phyloP scores from a whole-genome alignment of 2,888 invertebrate genomes.

The Lissocephala sabroskyi region DNA sequence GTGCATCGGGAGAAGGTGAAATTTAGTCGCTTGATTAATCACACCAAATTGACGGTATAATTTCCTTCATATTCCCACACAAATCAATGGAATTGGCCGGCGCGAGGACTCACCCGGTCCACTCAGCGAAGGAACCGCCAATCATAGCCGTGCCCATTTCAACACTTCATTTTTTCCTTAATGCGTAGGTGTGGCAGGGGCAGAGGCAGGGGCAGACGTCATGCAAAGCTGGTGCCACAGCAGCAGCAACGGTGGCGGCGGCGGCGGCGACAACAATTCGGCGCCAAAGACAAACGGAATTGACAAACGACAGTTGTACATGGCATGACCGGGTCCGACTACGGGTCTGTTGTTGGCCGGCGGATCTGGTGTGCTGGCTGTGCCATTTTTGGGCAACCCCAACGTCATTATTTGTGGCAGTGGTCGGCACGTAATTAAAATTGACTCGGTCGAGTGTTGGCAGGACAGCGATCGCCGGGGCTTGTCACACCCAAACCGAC shows the following conservation, averaged over 20 bases:
- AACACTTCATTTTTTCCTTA: slow-evolving; percentile 21
- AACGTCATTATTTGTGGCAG: slow-evolving; percentile 56
- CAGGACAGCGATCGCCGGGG: slow-evolving; percentile 7
- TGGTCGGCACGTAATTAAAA: slow-evolving; percentile 60
- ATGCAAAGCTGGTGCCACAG: slow-evolving; percentile 38
- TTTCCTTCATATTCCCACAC: slow-evolving; percentile 62
- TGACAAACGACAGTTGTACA: slow-evolving; percentile 20
- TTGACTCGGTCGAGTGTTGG: slow-evolving; percentile 55
- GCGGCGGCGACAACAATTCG: slow-evolving; percentile 1
- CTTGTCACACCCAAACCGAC: slow-evolving; percentile 61
- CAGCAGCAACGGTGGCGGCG: slow-evolving; percentile 2
- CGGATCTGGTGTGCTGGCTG: too few species aligned
- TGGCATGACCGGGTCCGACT: background rate
- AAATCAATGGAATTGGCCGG: slow-evolving; percentile 56
- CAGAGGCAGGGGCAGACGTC: too few species aligned
- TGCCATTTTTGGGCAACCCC: slow-evolving; percentile 57
- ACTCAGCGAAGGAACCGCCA: slow-evolving; percentile 24
- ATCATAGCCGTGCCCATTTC: slow-evolving; percentile 43
- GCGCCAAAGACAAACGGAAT: slow-evolving; percentile 5
- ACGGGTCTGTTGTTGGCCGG: too few species aligned
- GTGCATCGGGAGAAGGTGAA: too few species aligned
- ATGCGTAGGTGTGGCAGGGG: too few species aligned
- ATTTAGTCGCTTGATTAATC: slow-evolving; percentile 59
- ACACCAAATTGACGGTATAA: slow-evolving; percentile 65
- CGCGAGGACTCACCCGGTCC: too few species aligned